Evolutionary conservation across 2,113 vertebrate species (phyloP), one percentile per base, ranked within the genome.

Genomic region (Donacobius atricapilla): DNA sequence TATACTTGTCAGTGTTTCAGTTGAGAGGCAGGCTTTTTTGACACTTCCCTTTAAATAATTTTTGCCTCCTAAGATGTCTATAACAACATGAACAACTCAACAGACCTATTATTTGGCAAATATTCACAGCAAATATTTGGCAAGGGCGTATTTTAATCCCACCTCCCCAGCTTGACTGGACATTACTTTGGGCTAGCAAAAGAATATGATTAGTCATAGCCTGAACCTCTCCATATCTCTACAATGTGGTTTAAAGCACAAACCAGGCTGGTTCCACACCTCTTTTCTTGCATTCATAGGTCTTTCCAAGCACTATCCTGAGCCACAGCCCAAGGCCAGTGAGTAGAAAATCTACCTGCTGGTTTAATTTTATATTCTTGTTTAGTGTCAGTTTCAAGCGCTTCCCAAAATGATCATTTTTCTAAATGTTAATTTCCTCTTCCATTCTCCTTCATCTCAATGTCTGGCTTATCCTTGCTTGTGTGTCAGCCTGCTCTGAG

Each of bases 121-220:
- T 97, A 90, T 83, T 87, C 77, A 93, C 95, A 86, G 76, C 61
- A 91, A 95, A 90, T 73, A 66, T 96, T 95, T 95, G 73, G 57
- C 84, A 95, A 90, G 54, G 75, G 57, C 45, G 40, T 92, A 73
- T 82, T 98, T 97, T 97, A 97, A 96, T 96, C 91, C 68, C 83
- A 95, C n/a, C 58, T 30, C n/a, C 91, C 85, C 89, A 89, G 85
- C 70, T 96, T 97, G 79, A 61, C 71, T 93, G 48, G 58, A 40
- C 23, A 24, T 92, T 93, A 78, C 76, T 94, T 82, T 80, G 91
- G 83, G 83, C 66, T 90, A 96, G 61, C 64, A 79, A 78, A 94
- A 66, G 33, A 96, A 89, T 94, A 79, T 69, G 58, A 87, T 93
- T 66, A 71, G 77, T 60, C 63, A 63, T 24, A 63, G 56, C 40